phyloP scores from a whole-genome alignment of 2,888 invertebrate species.

The Meiosimyza decipiens region DNA sequence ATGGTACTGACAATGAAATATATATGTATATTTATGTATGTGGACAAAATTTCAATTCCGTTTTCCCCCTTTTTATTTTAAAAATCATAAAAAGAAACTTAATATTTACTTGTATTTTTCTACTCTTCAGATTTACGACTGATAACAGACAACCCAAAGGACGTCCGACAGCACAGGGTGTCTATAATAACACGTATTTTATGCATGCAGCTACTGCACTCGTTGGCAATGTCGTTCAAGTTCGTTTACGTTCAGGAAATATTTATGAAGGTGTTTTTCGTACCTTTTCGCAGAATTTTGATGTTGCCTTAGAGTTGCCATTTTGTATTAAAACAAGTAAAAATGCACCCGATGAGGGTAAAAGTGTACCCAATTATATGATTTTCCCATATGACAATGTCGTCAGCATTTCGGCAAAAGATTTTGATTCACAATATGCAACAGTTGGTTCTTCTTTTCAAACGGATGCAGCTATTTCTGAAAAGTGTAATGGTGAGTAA shows the following conservation, averaged over 20 bases:
- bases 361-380: constrained; percentile 60
- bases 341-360: constrained; percentile 60
- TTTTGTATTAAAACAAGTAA: constrained; percentile 71
- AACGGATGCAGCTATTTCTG: constrained; percentile 88
- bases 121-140: constrained; percentile 56
- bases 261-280: constrained; percentile 90
- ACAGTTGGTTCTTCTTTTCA: constrained; percentile 87
- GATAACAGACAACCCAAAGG: constrained; percentile 57
- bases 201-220: constrained; percentile 90
- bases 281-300: constrained; percentile 89
- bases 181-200: constrained; percentile 89
- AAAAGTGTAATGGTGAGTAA: constrained; percentile 79
- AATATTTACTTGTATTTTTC: not conserved
- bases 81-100: not conserved
- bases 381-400: constrained; percentile 87
- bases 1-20: no score
- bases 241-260: constrained; percentile 84
- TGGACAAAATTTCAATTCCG: no score
- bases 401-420: constrained; percentile 82
- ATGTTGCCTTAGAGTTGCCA: constrained; percentile 88
- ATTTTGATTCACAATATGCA: constrained; percentile 90
- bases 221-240: constrained; percentile 84
- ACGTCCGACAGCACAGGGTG: constrained; percentile 81
- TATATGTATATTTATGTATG: no score
- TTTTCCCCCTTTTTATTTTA: not conserved